These are phyloP conservation scores for Drosophila ironensis DNA, from an alignment of 1,140 invertebrate species.

Conservation along the genomic window DNA sequence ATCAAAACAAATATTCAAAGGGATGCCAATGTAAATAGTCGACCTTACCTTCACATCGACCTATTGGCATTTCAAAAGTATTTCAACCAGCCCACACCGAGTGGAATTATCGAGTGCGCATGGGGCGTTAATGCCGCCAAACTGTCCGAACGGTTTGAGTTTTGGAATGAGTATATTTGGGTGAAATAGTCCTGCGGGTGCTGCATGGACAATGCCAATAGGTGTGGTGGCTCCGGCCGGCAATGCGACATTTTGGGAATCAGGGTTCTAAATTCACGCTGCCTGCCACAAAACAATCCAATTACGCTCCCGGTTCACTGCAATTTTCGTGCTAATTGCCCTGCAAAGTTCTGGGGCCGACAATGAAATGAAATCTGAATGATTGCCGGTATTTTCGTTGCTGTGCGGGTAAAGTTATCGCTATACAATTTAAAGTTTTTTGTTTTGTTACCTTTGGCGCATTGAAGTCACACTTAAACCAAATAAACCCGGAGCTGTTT, in stretches of 20 bases:
- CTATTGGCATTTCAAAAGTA: conserved; percentile 19
- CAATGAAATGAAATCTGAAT: conserved; percentile 23
- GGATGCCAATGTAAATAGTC: background rate
- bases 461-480: no score
- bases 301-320: conserved; percentile 27
- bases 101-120: conserved; percentile 8
- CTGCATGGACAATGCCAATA: background rate
- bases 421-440: background rate
- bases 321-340: conserved; percentile 40
- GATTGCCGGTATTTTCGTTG: conserved; percentile 1
- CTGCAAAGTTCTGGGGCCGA: conserved; percentile 16
- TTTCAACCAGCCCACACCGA: background rate
- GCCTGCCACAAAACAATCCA: conserved; percentile 47
- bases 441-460: background rate
- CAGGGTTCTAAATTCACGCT: conserved; percentile 29
- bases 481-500: no score
- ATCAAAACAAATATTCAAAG: conserved; percentile 1
- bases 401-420: background rate
- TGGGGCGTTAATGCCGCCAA: background rate
- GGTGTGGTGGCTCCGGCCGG: conserved; percentile 32
- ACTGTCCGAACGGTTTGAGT: background rate
- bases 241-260: conserved; percentile 39
- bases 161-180: background rate
- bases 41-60: background rate
- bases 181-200: conserved; percentile 18